Conservation (phyloP, 2,888 invertebrate species). For the Disparrhopalites patrizii region DNA sequence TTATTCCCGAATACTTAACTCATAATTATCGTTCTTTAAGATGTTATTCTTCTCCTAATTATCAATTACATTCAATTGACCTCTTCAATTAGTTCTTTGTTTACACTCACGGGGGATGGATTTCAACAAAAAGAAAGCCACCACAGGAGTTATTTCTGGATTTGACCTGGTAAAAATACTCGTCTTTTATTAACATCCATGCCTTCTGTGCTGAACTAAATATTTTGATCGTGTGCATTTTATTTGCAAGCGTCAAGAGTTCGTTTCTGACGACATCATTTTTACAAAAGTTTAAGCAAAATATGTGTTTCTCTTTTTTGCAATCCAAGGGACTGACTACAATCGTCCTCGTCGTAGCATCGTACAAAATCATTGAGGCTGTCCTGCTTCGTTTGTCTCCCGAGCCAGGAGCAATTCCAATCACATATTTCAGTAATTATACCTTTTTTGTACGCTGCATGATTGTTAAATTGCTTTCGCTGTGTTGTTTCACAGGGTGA, state of each 20-base stretch:
- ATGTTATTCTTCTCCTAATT: neutral
- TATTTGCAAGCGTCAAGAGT: too few species aligned
- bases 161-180: slow-evolving; percentile 18
- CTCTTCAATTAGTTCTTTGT: too few species aligned
- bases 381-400: slow-evolving; percentile 9
- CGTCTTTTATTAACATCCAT: too few species aligned
- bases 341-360: neutral
- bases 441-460: too few species aligned
- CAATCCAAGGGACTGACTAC: neutral
- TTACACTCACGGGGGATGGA: too few species aligned
- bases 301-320: neutral
- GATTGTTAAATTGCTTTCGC: too few species aligned
- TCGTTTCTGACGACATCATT: neutral
- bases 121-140: slow-evolving; percentile 17
- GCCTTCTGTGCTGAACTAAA: too few species aligned
- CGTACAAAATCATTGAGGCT: slow-evolving; percentile 14
- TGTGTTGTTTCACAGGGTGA: too few species aligned
- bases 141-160: neutral
- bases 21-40: neutral
- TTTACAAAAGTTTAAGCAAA: neutral
- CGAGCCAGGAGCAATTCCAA: neutral
- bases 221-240: too few species aligned
- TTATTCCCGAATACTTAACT: neutral
- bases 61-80: neutral
- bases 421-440: slow-evolving; percentile 2